Conservation (phyloP, 2,888 invertebrate species). For the Cephus spinipes region DNA sequence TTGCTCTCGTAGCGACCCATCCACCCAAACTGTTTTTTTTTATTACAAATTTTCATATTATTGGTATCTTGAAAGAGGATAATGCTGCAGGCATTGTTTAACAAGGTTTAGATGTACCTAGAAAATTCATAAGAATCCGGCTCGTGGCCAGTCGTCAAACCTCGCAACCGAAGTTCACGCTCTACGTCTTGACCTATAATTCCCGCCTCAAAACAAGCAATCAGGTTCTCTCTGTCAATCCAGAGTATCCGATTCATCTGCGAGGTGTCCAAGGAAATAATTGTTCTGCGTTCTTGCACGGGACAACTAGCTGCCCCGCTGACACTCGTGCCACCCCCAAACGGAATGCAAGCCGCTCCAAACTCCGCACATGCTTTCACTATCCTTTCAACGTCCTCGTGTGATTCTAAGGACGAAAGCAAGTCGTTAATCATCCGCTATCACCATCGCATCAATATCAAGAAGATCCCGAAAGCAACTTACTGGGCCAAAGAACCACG, state of each 20-base stretch:
- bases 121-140: slow-evolving; percentile 99
- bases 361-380: slow-evolving; percentile 80
- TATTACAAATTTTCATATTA: neutral
- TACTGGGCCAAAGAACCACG: slow-evolving; percentile 91
- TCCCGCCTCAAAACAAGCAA: slow-evolving; percentile 88
- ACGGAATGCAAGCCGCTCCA: slow-evolving; percentile 89
- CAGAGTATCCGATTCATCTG: slow-evolving; percentile 96
- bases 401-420: slow-evolving; percentile 67
- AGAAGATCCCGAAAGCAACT: slow-evolving; percentile 37
- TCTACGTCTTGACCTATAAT: slow-evolving; percentile 96
- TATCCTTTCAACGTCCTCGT: slow-evolving; percentile 86
- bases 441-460: neutral
- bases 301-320: slow-evolving; percentile 91
- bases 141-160: slow-evolving; percentile 94
- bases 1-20: slow-evolving; percentile 96
- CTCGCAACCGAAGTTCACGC: slow-evolving; percentile 80
- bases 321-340: slow-evolving; percentile 95
- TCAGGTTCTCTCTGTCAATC: slow-evolving; percentile 88
- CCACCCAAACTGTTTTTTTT: slow-evolving; percentile 81
- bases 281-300: slow-evolving; percentile 79
- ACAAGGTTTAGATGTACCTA: slow-evolving; percentile 63
- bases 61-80: neutral
- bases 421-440: neutral
- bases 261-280: slow-evolving; percentile 92
- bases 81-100: neutral